Conservation (phyloP, 2,113 vertebrate genomes). For the Protobothrops flavoviridis region DNA sequence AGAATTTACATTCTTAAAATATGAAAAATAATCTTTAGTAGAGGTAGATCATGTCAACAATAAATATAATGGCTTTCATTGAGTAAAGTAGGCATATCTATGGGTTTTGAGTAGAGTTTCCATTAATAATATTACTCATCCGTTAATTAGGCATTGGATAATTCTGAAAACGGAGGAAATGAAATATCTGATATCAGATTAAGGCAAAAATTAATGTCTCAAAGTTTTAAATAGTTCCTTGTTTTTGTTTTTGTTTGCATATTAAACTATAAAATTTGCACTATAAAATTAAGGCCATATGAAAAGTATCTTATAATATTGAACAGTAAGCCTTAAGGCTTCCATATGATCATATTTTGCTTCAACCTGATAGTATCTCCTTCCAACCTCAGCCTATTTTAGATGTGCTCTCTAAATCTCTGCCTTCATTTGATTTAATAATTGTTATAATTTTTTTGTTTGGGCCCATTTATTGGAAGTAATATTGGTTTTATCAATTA, state of each 20-base stretch:
- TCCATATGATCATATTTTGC: neutral
- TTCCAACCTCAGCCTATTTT: neutral
- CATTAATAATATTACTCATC: conserved; percentile 45
- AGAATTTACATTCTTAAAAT: conserved; percentile 13
- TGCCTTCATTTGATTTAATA: neutral
- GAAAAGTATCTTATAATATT: neutral
- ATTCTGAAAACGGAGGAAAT: neutral
- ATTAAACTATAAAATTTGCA: neutral
- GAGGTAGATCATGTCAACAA: conserved; percentile 60
- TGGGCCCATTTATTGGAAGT: conserved; percentile 1
- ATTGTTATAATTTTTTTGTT: neutral
- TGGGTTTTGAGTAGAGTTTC: conserved; percentile 31
- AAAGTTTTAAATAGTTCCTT: neutral
- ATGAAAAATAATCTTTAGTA: conserved; percentile 43
- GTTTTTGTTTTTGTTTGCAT: neutral
- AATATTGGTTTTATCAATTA: conserved; percentile 1
- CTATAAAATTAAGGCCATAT: neutral
- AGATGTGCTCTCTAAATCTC: neutral
- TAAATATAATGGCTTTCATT: conserved; percentile 57
- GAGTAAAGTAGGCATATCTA: conserved; percentile 58
- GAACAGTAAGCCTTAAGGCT: neutral
- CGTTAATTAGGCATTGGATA: conserved; percentile 40
- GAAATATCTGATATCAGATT: neutral
- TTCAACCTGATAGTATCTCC: neutral
- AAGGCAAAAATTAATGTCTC: neutral